Evolutionary conservation across 1,140 invertebrate genomes (phyloP).

Genomic region (Melitaea cinxia): DNA sequence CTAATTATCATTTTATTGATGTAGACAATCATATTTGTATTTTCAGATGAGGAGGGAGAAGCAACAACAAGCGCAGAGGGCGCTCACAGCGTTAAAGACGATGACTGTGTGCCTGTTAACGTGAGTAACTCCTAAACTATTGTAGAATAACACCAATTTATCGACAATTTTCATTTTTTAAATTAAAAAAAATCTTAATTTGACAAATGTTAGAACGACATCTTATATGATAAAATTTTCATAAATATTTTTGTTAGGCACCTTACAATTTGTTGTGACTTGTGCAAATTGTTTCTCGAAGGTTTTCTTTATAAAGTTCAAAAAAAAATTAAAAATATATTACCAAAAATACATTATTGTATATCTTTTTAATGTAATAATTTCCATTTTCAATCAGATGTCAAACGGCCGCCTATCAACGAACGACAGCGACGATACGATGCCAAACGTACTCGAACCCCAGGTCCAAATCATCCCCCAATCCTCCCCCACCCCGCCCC

Average conservation of each 20-base stretch:
- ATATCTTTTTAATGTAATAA: background rate
- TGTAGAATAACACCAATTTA: too few species aligned
- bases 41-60: slow-evolving; percentile 67
- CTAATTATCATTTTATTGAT: too few species aligned
- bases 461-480: slow-evolving; percentile 72
- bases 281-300: too few species aligned
- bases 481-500: slow-evolving; percentile 58
- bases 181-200: too few species aligned
- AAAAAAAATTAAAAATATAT: too few species aligned
- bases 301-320: too few species aligned
- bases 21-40: too few species aligned
- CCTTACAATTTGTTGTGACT: too few species aligned
- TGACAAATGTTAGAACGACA: too few species aligned
- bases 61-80: slow-evolving; percentile 65
- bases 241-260: too few species aligned
- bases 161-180: too few species aligned
- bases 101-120: slow-evolving; percentile 70
- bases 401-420: slow-evolving; percentile 73
- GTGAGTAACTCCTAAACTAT: slow-evolving; percentile 47
- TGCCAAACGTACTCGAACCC: slow-evolving; percentile 73
- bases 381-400: slow-evolving; percentile 52
- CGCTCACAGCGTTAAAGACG: slow-evolving; percentile 66
- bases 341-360: background rate
- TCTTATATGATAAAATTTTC: too few species aligned
- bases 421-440: slow-evolving; percentile 77